Evolutionary conservation across 2,797 vertebrate species (phyloP).

Genomic region (Phyllotis vaccarum): DNA sequence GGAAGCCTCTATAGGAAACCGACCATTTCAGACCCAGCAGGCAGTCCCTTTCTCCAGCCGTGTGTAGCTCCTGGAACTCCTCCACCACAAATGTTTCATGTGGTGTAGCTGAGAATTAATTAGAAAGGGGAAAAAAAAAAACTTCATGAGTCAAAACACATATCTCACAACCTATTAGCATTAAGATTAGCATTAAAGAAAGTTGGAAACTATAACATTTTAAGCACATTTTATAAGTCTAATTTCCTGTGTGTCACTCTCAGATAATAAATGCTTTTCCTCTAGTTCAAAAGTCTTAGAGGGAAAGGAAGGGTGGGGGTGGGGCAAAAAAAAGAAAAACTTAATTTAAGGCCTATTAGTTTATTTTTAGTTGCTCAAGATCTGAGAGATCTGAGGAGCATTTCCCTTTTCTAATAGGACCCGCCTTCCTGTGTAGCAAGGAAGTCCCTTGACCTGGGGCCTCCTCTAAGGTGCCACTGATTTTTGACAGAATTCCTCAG

Average conservation of each 20-base stretch:
- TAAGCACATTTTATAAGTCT: slow-evolving; percentile 88
- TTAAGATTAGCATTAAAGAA: slow-evolving; percentile 86
- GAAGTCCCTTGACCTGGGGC: slow-evolving; percentile 94
- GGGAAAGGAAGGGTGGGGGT: slow-evolving; percentile 62
- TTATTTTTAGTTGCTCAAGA: slow-evolving; percentile 92
- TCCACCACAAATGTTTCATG: slow-evolving; percentile 72
- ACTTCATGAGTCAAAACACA: slow-evolving; percentile 79
- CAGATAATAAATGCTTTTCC: slow-evolving; percentile 91
- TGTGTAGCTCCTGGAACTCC: slow-evolving; percentile 32
- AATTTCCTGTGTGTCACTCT: slow-evolving; percentile 89
- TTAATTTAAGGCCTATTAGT: slow-evolving; percentile 90
- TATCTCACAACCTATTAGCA: slow-evolving; percentile 82
- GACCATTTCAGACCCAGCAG: slow-evolving; percentile 28
- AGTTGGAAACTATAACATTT: slow-evolving; percentile 87
- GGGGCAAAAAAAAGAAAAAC: slow-evolving; percentile 83
- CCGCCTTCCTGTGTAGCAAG: slow-evolving; percentile 94
- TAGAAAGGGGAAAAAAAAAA: slow-evolving; percentile 61
- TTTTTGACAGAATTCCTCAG: slow-evolving; percentile 90
- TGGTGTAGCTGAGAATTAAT: slow-evolving; percentile 74
- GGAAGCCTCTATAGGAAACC: neutral
- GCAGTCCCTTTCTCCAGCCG: slow-evolving; percentile 23
- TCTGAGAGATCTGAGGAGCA: slow-evolving; percentile 90
- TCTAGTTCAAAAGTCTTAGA: slow-evolving; percentile 85
- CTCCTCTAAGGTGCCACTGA: slow-evolving; percentile 90
- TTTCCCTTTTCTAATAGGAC: slow-evolving; percentile 94